These are phyloP conservation scores for Perdita meconis DNA, from an alignment of 2,888 invertebrate genomes.

Conservation along the genomic window DNA sequence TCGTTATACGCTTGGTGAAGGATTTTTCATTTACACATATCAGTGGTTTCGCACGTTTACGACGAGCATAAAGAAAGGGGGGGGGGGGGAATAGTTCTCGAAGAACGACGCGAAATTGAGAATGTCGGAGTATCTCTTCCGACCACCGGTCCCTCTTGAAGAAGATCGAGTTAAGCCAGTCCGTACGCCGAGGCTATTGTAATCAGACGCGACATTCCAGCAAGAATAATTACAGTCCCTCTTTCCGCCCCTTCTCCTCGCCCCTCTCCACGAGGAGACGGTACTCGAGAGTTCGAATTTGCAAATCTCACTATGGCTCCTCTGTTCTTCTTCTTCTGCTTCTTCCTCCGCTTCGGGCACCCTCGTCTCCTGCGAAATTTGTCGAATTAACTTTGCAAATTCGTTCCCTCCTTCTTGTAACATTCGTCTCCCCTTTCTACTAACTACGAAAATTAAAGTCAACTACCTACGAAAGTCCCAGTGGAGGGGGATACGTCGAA, in stretches of 20 bases:
- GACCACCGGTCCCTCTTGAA: slow-evolving; percentile 25
- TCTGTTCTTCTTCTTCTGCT: slow-evolving; percentile 19
- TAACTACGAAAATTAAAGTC: slow-evolving; percentile 27
- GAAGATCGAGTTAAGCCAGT: slow-evolving; percentile 52
- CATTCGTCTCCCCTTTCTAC: not conserved
- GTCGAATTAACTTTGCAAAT: slow-evolving; percentile 59
- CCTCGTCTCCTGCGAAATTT: slow-evolving; percentile 41
- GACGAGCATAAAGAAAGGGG: not conserved
- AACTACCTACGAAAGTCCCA: not conserved
- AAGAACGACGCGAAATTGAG: slow-evolving; percentile 23
- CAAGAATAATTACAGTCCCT: slow-evolving; percentile 63
- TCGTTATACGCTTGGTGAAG: too few species aligned
- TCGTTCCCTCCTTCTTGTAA: slow-evolving; percentile 11
- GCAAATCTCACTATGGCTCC: slow-evolving; percentile 18
- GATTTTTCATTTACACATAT: not conserved
- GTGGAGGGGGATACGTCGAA: slow-evolving; percentile 11
- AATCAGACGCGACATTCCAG: slow-evolving; percentile 62
- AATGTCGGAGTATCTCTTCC: slow-evolving; percentile 20
- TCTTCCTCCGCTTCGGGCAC: not conserved
- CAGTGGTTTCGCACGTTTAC: not conserved
- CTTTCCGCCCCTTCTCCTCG: not conserved
- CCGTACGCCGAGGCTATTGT: slow-evolving; percentile 50
- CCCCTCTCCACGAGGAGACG: not conserved
- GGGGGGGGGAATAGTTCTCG: not conserved
- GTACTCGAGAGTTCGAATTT: slow-evolving; percentile 34